These are phyloP conservation scores for Malthinus seriepunctatus DNA, from an alignment of 2,888 invertebrate genomes.

Conservation along the genomic window DNA sequence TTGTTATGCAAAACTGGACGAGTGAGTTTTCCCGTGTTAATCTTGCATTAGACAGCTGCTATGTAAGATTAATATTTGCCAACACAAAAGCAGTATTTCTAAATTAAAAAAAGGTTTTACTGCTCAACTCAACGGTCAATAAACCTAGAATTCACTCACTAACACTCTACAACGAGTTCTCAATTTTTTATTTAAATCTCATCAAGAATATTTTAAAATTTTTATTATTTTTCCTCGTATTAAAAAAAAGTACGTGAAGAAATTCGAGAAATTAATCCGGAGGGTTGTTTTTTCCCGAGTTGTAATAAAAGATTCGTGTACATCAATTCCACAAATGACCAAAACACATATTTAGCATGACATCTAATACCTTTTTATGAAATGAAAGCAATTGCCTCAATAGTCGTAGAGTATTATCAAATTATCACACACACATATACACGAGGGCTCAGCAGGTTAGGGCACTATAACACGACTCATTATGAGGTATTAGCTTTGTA, in stretches of 20 bases:
- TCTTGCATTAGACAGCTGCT: slow-evolving; percentile 28
- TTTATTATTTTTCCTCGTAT: too few relatives aligned
- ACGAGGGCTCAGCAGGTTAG: slow-evolving; percentile 42
- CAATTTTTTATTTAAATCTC: too few relatives aligned
- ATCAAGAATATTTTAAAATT: too few relatives aligned
- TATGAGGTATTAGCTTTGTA: slow-evolving; percentile 50
- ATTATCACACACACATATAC: slow-evolving; percentile 42
- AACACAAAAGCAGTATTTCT: slow-evolving; percentile 15
- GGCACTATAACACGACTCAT: slow-evolving; percentile 49
- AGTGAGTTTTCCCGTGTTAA: slow-evolving; percentile 29
- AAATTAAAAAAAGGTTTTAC: slow-evolving; percentile 19
- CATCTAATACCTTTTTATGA: slow-evolving; percentile 40
- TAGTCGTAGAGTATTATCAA: slow-evolving; percentile 47
- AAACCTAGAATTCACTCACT: slow-evolving; percentile 4
- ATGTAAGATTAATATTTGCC: slow-evolving; percentile 28
- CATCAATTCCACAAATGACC: slow-evolving; percentile 25
- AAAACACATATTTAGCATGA: slow-evolving; percentile 30
- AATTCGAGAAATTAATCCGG: too few relatives aligned
- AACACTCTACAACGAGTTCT: too few relatives aligned
- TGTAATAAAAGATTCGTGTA: slow-evolving; percentile 6
- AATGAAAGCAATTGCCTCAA: slow-evolving; percentile 44
- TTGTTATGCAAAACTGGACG: slow-evolving; percentile 31
- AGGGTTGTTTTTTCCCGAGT: too few relatives aligned
- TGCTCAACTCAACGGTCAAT: slow-evolving; percentile 10
- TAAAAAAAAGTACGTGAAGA: too few relatives aligned